phyloP scores from a whole-genome alignment of 2,888 invertebrate genomes.

The Halictus quadricinctus region DNA sequence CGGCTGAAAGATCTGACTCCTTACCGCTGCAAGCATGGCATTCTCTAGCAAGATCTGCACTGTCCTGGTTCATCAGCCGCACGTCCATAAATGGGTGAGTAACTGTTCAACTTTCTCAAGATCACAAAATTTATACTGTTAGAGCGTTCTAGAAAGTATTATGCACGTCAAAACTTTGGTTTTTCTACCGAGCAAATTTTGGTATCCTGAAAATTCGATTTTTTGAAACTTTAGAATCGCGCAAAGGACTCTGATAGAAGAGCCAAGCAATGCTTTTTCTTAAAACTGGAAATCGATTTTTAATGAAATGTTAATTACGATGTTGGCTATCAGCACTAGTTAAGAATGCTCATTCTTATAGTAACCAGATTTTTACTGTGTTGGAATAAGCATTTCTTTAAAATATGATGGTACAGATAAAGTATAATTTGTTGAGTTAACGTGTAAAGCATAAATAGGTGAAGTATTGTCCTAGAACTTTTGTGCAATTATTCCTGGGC shows the following conservation, averaged over 20 bases:
- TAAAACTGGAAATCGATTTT: neutral
- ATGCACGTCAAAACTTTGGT: neutral
- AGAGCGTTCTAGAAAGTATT: neutral
- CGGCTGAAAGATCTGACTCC: constrained; percentile 92
- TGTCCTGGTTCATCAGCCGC: constrained; percentile 95
- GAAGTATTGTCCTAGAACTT: too few relatives aligned
- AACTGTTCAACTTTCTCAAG: neutral
- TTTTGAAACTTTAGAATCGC: too few relatives aligned
- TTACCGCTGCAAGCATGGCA: constrained; percentile 96
- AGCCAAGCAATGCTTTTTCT: neutral
- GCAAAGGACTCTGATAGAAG: neutral
- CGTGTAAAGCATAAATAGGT: too few relatives aligned
- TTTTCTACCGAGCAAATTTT: neutral
- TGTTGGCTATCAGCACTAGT: too few relatives aligned
- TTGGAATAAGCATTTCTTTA: too few relatives aligned
- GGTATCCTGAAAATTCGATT: neutral
- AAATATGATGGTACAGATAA: too few relatives aligned
- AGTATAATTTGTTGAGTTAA: too few relatives aligned
- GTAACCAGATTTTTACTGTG: too few relatives aligned
- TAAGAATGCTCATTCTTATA: too few relatives aligned
- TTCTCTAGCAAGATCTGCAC: constrained; percentile 91
- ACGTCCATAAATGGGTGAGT: constrained; percentile 97
- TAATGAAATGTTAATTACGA: too few relatives aligned
- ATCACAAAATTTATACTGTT: neutral
- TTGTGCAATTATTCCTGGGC: too few relatives aligned